Base-by-base conservation (phyloP, 1,140 invertebrate genomes). In the Akabosia matsudoensis region DNA sequence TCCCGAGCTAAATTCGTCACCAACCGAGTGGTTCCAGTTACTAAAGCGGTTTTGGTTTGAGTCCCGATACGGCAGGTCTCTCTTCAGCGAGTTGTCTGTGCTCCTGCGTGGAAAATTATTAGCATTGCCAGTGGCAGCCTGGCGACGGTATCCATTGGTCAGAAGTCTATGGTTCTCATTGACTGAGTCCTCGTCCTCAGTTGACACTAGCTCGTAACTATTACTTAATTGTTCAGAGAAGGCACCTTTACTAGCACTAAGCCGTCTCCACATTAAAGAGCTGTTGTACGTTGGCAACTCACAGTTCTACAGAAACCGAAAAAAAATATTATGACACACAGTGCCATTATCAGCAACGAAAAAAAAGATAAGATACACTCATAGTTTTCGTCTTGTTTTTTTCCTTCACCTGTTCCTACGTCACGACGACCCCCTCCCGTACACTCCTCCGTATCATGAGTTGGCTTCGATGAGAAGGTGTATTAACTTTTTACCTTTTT, bases 211-310 rank as follows among this genome's bases (percentile, higher is more conserved):
- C 28, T 67, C 61, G 61, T 67, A 67, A 67, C 24, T 67, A n/a
- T 67, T 67, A 28, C 18, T 45, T 45, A 18, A 7, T 7, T 16
- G 26, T 67, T 28, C 61, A 7, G 24, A 30, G 30, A 67, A 67
- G 61, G 61, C 61, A 67, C 61, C 61, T 67, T 67, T 67, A 67
- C 61, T 22, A 67, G 61, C 30, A 67, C 61, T 67, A 31, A 67
- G 61, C 61, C 61, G 61, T 67, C 61, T 67, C 61, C 61, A 67
- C 61, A 67, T 67, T 67, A 67, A 31, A 30, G 22, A 22, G 54
- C 37, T 10, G n/a, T n/a, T n/a, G 37, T 45, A 45, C 37, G 18
- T 10, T 45, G 7, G 18, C 37, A 45, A 45, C 37, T 45, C 18
- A 45, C 7, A 7, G 37, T 18, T 10, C 37, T 10, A 45, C 37